Base-by-base conservation (phyloP, 2,888 invertebrate species). In the Hoplodrina blanda region DNA sequence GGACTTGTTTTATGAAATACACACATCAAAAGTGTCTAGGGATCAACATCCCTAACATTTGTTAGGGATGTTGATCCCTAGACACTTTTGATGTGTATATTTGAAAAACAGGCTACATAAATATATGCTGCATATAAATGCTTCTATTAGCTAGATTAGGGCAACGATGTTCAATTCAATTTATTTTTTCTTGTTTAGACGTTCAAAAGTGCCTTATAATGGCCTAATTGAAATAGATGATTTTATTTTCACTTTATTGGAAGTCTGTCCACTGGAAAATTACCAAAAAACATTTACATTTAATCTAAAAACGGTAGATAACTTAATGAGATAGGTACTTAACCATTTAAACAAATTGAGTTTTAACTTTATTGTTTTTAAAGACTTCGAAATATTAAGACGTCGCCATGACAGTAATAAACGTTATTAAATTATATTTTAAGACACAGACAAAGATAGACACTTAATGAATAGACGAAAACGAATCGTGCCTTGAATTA, bases 401-500 rank as follows among this genome's bases (percentile, higher is more conserved):
- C 44, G 15, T 20, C 3, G 55, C 4, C 15, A 19, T 11, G 1
- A 30, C 25, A 19, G 17, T 54, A 54, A 62, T 50, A 62, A 59
- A 52, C 10, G 3, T 41, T 66, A 41, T 66, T 37, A 55, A 52
- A 11, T 52, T 19, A 25, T 25, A 49, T 15, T 53, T 17, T 49
- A 55, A 55, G 15, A 64, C 74, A 17, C 5, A 46, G 33, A 25
- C 25, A 53, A 25, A 55, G 46, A 55, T 46, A 62, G 59, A 50
- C 49, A 30, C 37, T 60, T 62, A 64, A 77, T 37, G 13, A 20
- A 61, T 44, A 49, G 33, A 78, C 19, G 33, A 56, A 78, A 67
- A 73, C 62, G 55, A 73, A 78, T 76, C 79, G 67, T 79, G 76
- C 49, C 53, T 61, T 79, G 30, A 79, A 56, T 79, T 74, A 61